These are phyloP conservation scores for Cichlasoma orientale DNA, from an alignment of 2,797 vertebrate species.

Conservation along the genomic window DNA sequence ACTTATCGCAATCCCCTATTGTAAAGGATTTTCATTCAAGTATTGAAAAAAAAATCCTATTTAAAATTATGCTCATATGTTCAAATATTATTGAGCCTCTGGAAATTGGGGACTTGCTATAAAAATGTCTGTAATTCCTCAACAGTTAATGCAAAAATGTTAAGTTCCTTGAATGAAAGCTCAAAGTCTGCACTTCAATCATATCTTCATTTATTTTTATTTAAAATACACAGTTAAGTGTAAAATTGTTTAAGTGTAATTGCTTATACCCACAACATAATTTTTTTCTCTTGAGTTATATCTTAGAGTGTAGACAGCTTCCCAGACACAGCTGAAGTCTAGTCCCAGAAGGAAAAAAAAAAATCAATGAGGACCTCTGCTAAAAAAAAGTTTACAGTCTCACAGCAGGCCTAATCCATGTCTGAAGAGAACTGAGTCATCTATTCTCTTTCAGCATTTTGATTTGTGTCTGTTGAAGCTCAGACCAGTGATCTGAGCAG, in stretches of 20 bases:
- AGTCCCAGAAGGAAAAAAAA: background rate
- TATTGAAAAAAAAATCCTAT: background rate
- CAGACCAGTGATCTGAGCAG: constrained; percentile 13
- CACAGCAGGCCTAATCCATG: background rate
- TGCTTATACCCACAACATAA: no score
- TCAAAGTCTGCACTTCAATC: background rate
- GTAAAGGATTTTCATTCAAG: background rate
- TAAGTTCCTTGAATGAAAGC: background rate
- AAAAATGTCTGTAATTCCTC: background rate
- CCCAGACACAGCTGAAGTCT: no score
- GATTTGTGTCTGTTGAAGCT: background rate
- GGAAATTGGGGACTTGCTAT: background rate
- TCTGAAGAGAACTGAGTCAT: background rate
- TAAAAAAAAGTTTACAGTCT: background rate
- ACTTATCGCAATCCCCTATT: background rate
- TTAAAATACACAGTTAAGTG: background rate
- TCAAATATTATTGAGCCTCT: background rate
- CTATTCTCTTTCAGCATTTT: background rate
- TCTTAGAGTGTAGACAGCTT: background rate
- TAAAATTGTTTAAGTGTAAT: no score
- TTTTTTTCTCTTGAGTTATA: background rate
- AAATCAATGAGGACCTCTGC: background rate
- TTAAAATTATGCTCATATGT: background rate
- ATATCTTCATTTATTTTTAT: background rate
- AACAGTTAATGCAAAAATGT: background rate